Conservation (phyloP, 2,113 vertebrate species). For the Eubucco bourcierii region DNA sequence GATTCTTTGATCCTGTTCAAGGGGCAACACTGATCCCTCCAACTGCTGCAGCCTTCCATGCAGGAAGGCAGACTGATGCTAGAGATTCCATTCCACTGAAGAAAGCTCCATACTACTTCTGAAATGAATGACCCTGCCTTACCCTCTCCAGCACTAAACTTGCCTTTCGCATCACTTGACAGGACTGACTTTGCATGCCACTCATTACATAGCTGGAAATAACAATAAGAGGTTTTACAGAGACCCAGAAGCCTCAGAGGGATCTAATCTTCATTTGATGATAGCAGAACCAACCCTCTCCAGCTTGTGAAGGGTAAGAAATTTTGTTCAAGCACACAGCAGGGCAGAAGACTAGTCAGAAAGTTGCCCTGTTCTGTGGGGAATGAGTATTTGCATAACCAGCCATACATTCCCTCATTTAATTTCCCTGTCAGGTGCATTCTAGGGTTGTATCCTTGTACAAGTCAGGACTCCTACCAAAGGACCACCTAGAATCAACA, state of each 20-base stretch:
- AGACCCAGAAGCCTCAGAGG: background rate
- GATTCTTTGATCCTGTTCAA: background rate
- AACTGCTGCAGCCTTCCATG: background rate
- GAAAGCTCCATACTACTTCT: background rate
- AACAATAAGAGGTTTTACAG: background rate
- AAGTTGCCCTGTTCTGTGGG: background rate
- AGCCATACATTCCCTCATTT: background rate
- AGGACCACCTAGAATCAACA: background rate
- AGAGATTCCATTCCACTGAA: background rate
- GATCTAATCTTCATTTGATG: background rate
- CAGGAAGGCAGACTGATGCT: background rate
- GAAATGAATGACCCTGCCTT: background rate
- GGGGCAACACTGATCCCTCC: background rate
- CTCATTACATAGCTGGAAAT: background rate
- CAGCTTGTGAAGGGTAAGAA: background rate
- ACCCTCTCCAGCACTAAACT: background rate
- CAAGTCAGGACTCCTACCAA: background rate
- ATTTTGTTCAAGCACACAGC: background rate
- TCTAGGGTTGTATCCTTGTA: background rate
- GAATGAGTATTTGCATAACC: background rate
- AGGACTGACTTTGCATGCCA: background rate
- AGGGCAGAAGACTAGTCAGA: background rate
- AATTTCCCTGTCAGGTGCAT: background rate
- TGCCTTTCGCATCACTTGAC: background rate
- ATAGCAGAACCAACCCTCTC: background rate